Evolutionary conservation across 2,113 vertebrate species (phyloP).

Genomic region (Xiphophorus maculatus): DNA sequence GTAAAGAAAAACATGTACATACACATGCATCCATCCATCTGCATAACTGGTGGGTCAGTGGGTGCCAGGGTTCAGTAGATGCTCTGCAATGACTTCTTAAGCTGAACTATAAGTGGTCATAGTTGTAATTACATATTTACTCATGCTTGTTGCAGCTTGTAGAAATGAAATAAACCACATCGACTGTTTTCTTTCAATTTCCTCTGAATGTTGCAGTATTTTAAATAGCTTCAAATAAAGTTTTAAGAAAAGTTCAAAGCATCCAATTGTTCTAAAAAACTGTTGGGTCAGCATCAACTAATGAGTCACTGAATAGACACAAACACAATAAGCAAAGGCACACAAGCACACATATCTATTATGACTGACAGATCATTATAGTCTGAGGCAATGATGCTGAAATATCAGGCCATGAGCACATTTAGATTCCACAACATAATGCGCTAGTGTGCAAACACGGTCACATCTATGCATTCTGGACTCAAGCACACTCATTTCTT

Average conservation of each 20-base stretch:
- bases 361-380: background rate
- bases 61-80: conserved; percentile 35
- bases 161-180: conserved; percentile 41
- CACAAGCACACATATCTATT: background rate
- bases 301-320: conserved; percentile 35
- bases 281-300: conserved; percentile 28
- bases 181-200: conserved; percentile 42
- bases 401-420: background rate
- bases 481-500: conserved; percentile 3
- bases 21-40: no score
- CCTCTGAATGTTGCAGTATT: conserved; percentile 19
- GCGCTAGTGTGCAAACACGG: background rate
- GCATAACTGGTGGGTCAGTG: conserved; percentile 8
- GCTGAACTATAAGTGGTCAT: conserved; percentile 32
- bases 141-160: conserved; percentile 48
- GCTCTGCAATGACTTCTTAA: conserved; percentile 17
- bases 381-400: background rate
- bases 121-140: conserved; percentile 51
- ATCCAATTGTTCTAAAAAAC: conserved; percentile 8
- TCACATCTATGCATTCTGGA: background rate
- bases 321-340: background rate
- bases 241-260: conserved; percentile 1
- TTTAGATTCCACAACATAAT: background rate
- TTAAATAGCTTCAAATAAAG: background rate
- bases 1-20: no score